These are phyloP conservation scores for Hypsibius dujardini DNA, from an alignment of 1,140 invertebrate genomes.

Conservation along the genomic window DNA sequence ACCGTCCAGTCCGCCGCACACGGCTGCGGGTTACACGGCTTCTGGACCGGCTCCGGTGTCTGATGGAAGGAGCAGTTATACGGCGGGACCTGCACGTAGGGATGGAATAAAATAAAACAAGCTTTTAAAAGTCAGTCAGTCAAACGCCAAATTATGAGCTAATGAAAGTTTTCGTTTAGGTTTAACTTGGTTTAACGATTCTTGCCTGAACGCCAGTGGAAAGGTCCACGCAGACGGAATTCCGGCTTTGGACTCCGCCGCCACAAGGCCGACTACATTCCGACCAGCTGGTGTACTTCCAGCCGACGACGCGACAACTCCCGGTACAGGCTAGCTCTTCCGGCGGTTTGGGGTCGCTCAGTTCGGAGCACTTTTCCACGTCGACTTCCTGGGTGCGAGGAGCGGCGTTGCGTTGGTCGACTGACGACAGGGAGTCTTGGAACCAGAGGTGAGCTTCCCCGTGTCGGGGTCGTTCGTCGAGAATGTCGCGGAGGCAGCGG, in stretches of 20 bases:
- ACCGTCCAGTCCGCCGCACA: conserved; percentile 39
- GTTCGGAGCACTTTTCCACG: conserved; percentile 38
- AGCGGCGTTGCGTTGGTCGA: conserved; percentile 32
- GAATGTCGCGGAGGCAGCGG: conserved; percentile 41
- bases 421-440: conserved; percentile 37
- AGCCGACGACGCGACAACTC: conserved; percentile 45
- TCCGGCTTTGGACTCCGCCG: conserved; percentile 42
- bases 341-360: conserved; percentile 35
- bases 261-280: conserved; percentile 43
- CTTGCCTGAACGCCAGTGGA: too few relatives aligned
- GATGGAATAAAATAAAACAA: too few relatives aligned
- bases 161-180: too few relatives aligned
- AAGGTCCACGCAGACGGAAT: conserved; percentile 40
- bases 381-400: conserved; percentile 28
- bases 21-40: conserved; percentile 31
- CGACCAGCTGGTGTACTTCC: conserved; percentile 54
- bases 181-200: too few relatives aligned
- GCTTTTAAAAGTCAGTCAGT: too few relatives aligned
- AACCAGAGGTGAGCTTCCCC: conserved; percentile 29
- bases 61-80: conserved; percentile 17
- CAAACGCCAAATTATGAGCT: too few relatives aligned
- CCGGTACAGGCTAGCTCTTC: conserved; percentile 43
- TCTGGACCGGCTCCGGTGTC: not conserved
- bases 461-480: conserved; percentile 38
- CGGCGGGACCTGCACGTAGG: too few relatives aligned